Evolutionary conservation across 2,113 vertebrate species (phyloP), one percentile per base, ranked within the genome.

Genomic region (Lamprotornis superbus): DNA sequence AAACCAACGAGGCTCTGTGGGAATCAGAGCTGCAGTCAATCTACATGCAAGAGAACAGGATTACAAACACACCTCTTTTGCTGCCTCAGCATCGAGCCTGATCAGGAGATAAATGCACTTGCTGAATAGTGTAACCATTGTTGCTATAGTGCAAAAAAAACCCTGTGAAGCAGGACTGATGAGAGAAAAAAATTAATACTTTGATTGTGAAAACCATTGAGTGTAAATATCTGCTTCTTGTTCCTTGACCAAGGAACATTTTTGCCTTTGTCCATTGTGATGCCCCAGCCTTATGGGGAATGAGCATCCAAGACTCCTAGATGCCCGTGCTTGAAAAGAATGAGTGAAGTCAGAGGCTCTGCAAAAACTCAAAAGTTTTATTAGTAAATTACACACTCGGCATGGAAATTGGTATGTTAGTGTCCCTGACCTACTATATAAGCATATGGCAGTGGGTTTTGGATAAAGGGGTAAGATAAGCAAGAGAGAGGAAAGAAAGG

Each of bases 21-120:
- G 85, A 96, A 96, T 64, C 56, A 6, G 44, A 75, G 64, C 6
- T 90, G 88, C 88, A 86, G 37, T 14, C 0, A 0, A 57, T 22
- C 68, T 46, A 17, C 21, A 12, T 14, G 64, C 60, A 82, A 35
- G 60, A 61, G 76, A 92, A 93, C n/a, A 56, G 44, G 50, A 92
- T 83, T 89, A 64, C 31, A 90, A 83, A 83, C 64, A 70, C 64
- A 81, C 44, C 59, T 77, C 27, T 52, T 92, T 63, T 67, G 59
- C 85, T 89, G 79, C 25, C 56, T 96, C 92, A 85, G 83, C 88
- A 68, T 33, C 6, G 59, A 88, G 70, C 11, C 47, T 83, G 93
- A 95, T 91, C 49, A 61, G 82, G 85, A 86, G 85, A 95, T 96
- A 95, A 91, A 88, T 12, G 9, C 21, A 78, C 39, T 68, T 83